Base-by-base conservation (phyloP, 1,140 invertebrate species). In the Heliconius melpomene region DNA sequence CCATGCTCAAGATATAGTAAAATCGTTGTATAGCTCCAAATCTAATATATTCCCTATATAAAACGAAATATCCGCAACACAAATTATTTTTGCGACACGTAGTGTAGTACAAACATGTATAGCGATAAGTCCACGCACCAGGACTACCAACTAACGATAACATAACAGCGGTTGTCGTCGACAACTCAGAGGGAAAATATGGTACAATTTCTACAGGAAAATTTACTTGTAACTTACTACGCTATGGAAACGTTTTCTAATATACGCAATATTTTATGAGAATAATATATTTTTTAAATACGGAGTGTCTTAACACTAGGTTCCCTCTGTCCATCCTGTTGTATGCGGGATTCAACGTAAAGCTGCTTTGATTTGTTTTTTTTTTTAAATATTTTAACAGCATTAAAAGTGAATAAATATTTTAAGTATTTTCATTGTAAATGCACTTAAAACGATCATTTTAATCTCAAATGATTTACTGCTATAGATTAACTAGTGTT, bases 161-260 rank as follows among this genome's bases (percentile, higher is more conserved):
- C 60, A 66, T 66, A 26, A 66, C 60, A 66, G 60, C 60, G 60
- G 60, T 66, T 66, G 60, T 66, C 60, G 60, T 66, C 60, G 60
- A 66, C 60, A 66, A 66, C 23, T 66, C 60, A 66, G 20, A 26
- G 60, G 26, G 23, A 66, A 66, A 66, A 66, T 66, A 26, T 66
- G 60, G 26, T 11, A 66, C 60, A 66, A 66, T 66, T n/a, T 66
- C 23, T 66, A 66, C 60, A 66, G 60, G 60, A 26, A 66, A 66
- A 66, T 66, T 66, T 66, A 66, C 23, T 66, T 66, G 60, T 66
- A 66, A 66, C 60, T 66, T 66, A 29, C 60, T 66, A 60, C n/a
- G 40, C 50, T 52, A 20, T 16, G 40, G 60, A 66, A 26, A 3
- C 23, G 11, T 66, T 66, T 66, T 16, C 60, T 66, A 26, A 66